A percentile compares a stretch with the other conserved stretches of the same genome.
phyloP scores from a whole-genome alignment of 2,888 invertebrate species.

The Parnassius glacialis region DNA sequence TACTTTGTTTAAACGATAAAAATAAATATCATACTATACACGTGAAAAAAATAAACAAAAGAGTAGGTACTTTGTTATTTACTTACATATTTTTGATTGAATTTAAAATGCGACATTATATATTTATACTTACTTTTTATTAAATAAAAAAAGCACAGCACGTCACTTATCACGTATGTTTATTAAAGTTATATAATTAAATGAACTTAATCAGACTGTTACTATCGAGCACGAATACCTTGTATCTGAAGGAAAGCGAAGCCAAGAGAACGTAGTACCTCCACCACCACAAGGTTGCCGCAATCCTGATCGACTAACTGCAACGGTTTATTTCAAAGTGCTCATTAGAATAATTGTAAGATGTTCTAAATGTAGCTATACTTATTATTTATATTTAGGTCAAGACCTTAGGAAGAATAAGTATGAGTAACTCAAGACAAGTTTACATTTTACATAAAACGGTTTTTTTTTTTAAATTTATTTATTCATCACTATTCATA shows the following conservation, averaged over 20 bases:
- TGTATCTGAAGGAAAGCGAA: constrained; percentile 24
- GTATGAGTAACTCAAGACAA: no score
- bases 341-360: not conserved
- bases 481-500: no score
- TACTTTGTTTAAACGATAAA: no score
- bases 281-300: constrained; percentile 21
- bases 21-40: no score
- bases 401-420: no score
- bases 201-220: constrained; percentile 21
- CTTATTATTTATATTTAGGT: not conserved
- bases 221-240: constrained; percentile 18
- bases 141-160: constrained; percentile 13
- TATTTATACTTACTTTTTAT: constrained; percentile 17
- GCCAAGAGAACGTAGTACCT: constrained; percentile 20
- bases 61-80: no score
- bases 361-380: constrained; percentile 1
- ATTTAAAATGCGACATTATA: no score
- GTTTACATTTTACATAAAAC: no score
- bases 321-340: constrained; percentile 2
- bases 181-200: constrained; percentile 18
- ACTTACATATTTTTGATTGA: no score
- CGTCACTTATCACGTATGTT: constrained; percentile 16
- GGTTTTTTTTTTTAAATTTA: no score
- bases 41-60: no score
- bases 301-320: constrained; percentile 23